Conservation (phyloP, 2,888 invertebrate genomes). For the Glyphotaelius pellucidus region DNA sequence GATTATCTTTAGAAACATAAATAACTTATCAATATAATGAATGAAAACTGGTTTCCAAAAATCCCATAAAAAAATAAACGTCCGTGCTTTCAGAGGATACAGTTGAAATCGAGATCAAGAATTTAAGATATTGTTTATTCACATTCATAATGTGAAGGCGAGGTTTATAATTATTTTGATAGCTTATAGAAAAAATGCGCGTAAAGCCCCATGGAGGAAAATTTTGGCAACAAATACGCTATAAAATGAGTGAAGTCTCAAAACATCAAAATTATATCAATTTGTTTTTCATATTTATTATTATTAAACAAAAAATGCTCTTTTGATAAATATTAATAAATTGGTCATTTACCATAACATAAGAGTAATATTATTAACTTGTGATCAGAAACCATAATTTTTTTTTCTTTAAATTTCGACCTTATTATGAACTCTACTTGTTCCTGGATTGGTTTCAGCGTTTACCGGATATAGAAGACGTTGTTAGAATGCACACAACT, state of each 20-base stretch:
- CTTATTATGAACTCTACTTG: not conserved
- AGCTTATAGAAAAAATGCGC: not conserved
- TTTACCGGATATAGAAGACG: constrained; percentile 51
- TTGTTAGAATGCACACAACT: constrained; percentile 60
- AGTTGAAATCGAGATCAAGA: not conserved
- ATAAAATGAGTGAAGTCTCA: too few relatives aligned
- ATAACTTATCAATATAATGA: not conserved
- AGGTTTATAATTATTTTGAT: too few relatives aligned
- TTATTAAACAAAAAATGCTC: too few relatives aligned
- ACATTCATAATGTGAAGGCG: too few relatives aligned
- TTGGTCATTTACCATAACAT: too few relatives aligned
- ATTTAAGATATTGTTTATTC: too few relatives aligned
- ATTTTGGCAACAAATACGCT: not conserved
- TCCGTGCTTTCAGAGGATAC: too few relatives aligned
- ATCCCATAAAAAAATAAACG: too few relatives aligned
- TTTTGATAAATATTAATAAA: too few relatives aligned
- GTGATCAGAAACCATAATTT: not conserved
- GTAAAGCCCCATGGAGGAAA: not conserved
- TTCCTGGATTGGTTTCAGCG: not conserved
- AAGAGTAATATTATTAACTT: not conserved
- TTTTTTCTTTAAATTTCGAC: not conserved
- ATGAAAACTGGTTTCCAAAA: not conserved
- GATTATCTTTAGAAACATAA: not conserved
- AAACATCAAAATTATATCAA: too few relatives aligned
- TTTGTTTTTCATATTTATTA: too few relatives aligned